Evolutionary conservation across 2,888 invertebrate genomes (phyloP).

Genomic region (Agonopterix arenella): DNA sequence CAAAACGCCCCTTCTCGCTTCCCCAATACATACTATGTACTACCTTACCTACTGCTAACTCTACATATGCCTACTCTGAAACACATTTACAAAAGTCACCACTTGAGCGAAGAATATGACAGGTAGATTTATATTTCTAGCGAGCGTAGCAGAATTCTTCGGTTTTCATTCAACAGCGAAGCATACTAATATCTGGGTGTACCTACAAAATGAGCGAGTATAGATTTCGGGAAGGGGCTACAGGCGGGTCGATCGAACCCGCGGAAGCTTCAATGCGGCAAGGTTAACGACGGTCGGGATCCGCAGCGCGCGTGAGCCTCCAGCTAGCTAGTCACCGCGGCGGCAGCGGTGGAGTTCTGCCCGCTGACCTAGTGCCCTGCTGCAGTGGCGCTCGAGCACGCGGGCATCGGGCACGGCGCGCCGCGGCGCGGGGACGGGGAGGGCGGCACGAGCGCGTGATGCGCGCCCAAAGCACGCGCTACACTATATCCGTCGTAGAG

Average conservation of each 20-base stretch:
- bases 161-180: background rate
- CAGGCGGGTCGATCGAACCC: conserved; percentile 57
- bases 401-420: conserved; percentile 13
- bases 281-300: conserved; percentile 33
- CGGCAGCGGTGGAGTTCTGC: conserved; percentile 6
- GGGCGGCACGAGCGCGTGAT: conserved; percentile 26
- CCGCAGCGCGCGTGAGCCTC: conserved; percentile 18
- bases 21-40: conserved; percentile 13
- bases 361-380: conserved; percentile 26
- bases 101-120: too few relatives aligned
- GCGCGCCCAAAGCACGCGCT: conserved; percentile 17
- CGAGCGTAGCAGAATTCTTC: too few relatives aligned
- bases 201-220: conserved; percentile 12
- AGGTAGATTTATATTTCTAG: too few relatives aligned
- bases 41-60: conserved; percentile 6
- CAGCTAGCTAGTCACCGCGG: conserved; percentile 7
- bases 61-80: too few relatives aligned
- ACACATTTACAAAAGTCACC: too few relatives aligned
- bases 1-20: conserved; percentile 30
- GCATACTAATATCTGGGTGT: background rate
- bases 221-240: conserved; percentile 37
- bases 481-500: conserved; percentile 12
- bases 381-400: conserved; percentile 14
- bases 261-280: conserved; percentile 63
- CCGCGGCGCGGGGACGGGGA: conserved; percentile 21